phyloP scores from a whole-genome alignment of 2,797 vertebrate species.

The Dicrostonyx torquatus region DNA sequence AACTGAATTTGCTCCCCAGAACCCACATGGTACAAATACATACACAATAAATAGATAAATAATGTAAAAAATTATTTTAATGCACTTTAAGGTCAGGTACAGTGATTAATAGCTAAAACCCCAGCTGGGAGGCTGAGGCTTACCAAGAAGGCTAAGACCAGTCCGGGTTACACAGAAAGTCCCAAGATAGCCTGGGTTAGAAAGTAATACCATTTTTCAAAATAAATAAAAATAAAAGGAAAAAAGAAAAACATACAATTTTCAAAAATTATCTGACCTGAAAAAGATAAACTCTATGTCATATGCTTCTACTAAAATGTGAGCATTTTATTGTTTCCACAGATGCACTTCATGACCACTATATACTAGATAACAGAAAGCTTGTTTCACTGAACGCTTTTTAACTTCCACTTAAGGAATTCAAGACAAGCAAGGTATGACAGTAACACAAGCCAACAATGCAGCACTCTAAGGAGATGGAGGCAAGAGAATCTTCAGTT shows the following conservation, averaged over 20 bases:
- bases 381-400: not conserved
- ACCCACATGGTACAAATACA: not conserved
- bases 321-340: not conserved
- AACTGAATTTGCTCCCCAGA: not conserved
- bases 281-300: not conserved
- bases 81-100: not conserved
- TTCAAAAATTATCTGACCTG: not conserved
- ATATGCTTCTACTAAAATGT: not conserved
- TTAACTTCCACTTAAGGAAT: constrained; percentile 20
- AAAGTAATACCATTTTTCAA: not conserved
- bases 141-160: not conserved
- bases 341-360: not conserved
- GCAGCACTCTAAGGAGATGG: not conserved
- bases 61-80: not conserved
- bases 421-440: not conserved
- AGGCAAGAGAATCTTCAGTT: not conserved
- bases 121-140: not conserved
- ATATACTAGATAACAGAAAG: not conserved
- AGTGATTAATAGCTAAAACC: not conserved
- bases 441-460: not conserved
- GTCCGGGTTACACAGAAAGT: not conserved
- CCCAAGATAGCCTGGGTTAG: not conserved
- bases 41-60: not conserved
- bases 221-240: not conserved
- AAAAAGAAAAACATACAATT: not conserved